Base-by-base conservation (phyloP, 2,113 vertebrate genomes). In the Panurus biarmicus region DNA sequence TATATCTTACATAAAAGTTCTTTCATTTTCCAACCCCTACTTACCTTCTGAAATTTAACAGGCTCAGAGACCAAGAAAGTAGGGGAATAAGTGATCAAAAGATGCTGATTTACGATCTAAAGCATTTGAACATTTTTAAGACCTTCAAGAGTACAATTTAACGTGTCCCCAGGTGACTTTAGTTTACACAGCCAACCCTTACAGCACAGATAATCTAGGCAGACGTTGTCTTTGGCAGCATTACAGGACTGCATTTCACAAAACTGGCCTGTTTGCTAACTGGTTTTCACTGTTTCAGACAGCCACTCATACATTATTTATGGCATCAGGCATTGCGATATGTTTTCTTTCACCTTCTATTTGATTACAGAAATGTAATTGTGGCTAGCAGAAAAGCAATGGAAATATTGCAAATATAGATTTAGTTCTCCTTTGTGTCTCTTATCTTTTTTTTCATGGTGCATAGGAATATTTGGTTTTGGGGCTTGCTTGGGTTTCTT, bases 41-140 rank as follows among this genome's bases (percentile, higher is more conserved):
- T 35, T 89, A 74, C 22, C 28, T 81, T 88, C 93, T 67, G 60
- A 88, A 94, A 96, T 81, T 56, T 79, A 87, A 83, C 85, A 86
- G 79, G 48, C 56, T 80, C 6, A 60, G 47, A 90, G 72, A 94
- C 47, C n/a, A 60, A 62, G 56, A 87, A 94, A 85, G 35, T 44
- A 47, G 48, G 28, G 35, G 24, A 94, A 29, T 66, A 94, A 76
- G 65, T 65, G 79, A 94, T 95, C 85, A 94, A 96, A 95, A 91
- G 82, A 82, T 74, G 60, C 67, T 93, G 85, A 95, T 96, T 96
- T 97, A 96, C 35, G 56, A 66, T 80, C 73, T 70, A 88, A 95
- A 91, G 65, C 75, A 95, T 91, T 48, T 91, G 65, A 95, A 93
- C 88, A 88, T 60, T 95, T 97, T 94, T 90, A 96, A 97, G 85